Conservation (phyloP, 2,113 vertebrate species). For the Macrotus californicus region DNA sequence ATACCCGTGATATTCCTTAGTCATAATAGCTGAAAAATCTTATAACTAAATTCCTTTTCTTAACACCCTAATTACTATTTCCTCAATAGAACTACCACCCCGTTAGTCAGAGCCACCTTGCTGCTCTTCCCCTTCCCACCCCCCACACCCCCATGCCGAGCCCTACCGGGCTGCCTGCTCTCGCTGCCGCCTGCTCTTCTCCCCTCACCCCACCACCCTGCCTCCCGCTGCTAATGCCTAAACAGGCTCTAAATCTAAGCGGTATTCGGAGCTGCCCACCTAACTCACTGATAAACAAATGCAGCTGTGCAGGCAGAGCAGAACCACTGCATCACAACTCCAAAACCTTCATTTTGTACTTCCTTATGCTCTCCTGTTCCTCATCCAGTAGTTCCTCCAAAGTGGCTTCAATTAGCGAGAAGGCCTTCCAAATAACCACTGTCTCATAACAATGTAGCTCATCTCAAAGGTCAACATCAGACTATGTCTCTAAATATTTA, state of each 20-base stretch:
- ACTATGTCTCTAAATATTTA: neutral
- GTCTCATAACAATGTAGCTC: neutral
- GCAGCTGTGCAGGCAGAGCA: neutral
- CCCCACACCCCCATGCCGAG: neutral
- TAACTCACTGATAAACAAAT: neutral
- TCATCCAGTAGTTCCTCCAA: neutral
- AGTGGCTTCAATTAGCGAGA: neutral
- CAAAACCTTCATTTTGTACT: neutral
- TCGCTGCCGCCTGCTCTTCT: neutral
- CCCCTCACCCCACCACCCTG: neutral
- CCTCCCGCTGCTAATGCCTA: neutral
- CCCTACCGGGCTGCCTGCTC: neutral
- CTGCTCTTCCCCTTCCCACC: neutral
- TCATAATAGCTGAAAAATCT: neutral
- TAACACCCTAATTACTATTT: neutral
- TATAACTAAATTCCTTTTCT: neutral
- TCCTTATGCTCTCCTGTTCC: neutral
- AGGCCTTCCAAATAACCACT: neutral
- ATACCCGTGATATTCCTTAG: neutral
- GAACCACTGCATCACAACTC: neutral
- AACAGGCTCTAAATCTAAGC: constrained; percentile 4
- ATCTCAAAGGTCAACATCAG: neutral
- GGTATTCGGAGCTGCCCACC: neutral
- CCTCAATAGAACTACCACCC: neutral
- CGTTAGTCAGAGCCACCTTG: neutral